Evolutionary conservation across 2,113 vertebrate genomes (phyloP).

Genomic region (Antechinus stuartii): DNA sequence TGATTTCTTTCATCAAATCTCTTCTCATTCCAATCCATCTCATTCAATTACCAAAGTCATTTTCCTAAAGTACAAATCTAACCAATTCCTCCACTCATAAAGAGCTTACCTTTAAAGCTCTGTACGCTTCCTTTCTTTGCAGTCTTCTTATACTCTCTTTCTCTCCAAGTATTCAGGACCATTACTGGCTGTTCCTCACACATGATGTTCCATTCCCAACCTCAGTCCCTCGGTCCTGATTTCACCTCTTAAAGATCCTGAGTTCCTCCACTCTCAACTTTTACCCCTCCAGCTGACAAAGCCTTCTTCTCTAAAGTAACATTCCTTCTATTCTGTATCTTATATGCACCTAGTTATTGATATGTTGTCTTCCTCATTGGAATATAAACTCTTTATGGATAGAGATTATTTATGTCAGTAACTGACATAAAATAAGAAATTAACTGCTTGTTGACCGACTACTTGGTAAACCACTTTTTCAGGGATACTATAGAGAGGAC

Average conservation of each 20-base stretch:
- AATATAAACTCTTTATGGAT: background rate
- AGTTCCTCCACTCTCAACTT: background rate
- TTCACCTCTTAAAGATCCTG: background rate
- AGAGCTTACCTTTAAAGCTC: background rate
- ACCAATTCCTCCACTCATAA: background rate
- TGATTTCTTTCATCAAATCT: background rate
- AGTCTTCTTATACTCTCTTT: background rate
- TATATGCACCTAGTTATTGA: background rate
- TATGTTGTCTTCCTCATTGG: background rate
- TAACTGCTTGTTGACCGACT: background rate
- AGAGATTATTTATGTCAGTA: background rate
- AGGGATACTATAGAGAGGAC: background rate
- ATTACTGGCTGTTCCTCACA: background rate
- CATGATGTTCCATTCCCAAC: background rate
- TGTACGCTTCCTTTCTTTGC: background rate
- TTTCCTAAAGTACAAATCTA: background rate
- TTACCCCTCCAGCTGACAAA: background rate
- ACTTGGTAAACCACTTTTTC: background rate
- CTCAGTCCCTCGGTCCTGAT: background rate
- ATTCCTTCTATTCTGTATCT: background rate
- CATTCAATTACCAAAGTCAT: background rate
- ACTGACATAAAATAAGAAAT: background rate
- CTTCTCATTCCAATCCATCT: background rate
- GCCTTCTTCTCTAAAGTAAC: background rate
- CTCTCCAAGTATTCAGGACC: background rate